Conservation (phyloP, 2,797 vertebrate species). For the Vireo griseus region DNA sequence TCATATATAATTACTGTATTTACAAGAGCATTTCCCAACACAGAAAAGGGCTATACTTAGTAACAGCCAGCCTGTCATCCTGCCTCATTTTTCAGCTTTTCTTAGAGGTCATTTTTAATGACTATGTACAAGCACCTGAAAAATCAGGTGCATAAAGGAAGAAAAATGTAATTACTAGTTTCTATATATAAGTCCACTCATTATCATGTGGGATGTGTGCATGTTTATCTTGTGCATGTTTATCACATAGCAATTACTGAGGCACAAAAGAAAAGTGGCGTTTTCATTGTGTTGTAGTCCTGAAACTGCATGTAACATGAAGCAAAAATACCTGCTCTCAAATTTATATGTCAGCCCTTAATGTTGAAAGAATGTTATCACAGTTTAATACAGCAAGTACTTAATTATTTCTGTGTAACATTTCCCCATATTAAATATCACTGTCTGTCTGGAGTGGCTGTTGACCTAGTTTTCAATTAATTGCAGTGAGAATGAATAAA, state of each 20-base stretch:
- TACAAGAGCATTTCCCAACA: constrained; percentile 18
- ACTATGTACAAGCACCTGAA: constrained; percentile 65
- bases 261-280: constrained; percentile 21
- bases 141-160: constrained; percentile 71
- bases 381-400: not conserved
- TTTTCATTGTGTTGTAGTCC: constrained; percentile 30
- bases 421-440: constrained; percentile 2
- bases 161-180: constrained; percentile 64
- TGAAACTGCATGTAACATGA: not conserved
- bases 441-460: constrained; percentile 54
- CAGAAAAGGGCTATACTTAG: constrained; percentile 20
- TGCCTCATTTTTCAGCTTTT: constrained; percentile 43
- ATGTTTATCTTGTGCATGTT: constrained; percentile 67
- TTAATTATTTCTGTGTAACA: constrained; percentile 58
- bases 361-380: constrained; percentile 27
- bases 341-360: constrained; percentile 23
- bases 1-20: constrained; percentile 8
- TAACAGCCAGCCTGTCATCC: constrained; percentile 9
- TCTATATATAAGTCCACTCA: constrained; percentile 67
- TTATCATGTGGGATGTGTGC: constrained; percentile 37
- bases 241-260: constrained; percentile 53
- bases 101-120: constrained; percentile 74
- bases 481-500: constrained; percentile 45
- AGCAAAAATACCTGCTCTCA: constrained; percentile 22
- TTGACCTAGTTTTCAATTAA: constrained; percentile 70